phyloP scores from a whole-genome alignment of 2,797 vertebrate genomes.

The Squalus acanthias region DNA sequence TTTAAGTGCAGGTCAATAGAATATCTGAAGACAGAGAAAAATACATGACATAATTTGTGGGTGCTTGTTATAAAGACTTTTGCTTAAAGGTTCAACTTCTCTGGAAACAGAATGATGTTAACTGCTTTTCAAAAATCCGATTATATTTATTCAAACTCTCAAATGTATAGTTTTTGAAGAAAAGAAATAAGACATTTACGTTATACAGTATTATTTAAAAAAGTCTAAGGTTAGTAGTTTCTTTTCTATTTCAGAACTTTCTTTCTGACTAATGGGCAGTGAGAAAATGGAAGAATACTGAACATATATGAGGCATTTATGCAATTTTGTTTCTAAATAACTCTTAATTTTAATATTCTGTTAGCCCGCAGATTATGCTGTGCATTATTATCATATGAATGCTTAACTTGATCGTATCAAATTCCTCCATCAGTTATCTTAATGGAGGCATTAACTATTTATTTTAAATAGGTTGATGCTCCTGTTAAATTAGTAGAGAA shows the following conservation, averaged over 20 bases:
- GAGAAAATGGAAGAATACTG: not conserved
- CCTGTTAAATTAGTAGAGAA: not conserved
- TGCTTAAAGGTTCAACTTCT: not conserved
- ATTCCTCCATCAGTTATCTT: not conserved
- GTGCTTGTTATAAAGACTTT: not conserved
- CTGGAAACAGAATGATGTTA: not conserved
- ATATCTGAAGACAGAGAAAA: conserved; percentile 5
- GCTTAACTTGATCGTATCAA: not conserved
- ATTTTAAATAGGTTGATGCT: not conserved
- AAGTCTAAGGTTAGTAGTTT: not conserved
- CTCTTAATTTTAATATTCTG: not conserved
- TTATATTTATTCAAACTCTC: not conserved
- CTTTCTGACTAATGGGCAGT: not conserved
- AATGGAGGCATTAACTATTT: not conserved
- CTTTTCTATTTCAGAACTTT: not conserved
- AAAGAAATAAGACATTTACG: not conserved
- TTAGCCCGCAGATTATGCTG: not conserved
- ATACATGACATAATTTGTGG: not conserved
- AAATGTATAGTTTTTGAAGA: not conserved
- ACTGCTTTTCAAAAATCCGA: not conserved
- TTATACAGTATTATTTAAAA: not conserved
- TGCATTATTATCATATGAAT: not conserved
- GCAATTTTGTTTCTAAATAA: not conserved
- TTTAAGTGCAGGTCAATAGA: not conserved
- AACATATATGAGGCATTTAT: not conserved